Evolutionary conservation across 2,113 vertebrate species (phyloP).

Genomic region (Hiodon alosoides): DNA sequence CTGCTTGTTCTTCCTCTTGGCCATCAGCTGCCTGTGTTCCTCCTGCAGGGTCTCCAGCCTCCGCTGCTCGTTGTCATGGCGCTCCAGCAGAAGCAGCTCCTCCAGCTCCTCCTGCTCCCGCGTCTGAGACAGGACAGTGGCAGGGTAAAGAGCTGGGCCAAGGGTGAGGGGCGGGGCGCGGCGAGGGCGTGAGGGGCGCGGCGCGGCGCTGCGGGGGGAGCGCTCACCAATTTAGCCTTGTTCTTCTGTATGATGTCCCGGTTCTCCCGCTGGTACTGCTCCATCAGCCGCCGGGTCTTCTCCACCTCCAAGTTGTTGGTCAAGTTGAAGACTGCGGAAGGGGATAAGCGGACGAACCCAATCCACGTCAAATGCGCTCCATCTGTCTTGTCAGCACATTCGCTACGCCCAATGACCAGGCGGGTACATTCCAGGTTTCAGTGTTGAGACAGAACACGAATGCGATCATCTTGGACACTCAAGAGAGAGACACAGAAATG

Average conservation of each 20-base stretch:
- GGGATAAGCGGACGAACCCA: constrained; percentile 23
- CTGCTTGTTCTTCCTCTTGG: constrained; percentile 92
- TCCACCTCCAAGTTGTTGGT: constrained; percentile 94
- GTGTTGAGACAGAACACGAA: too few species aligned
- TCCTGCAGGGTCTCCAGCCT: constrained; percentile 81
- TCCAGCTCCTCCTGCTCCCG: constrained; percentile 94
- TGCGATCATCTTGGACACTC: too few species aligned
- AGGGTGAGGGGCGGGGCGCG: background rate
- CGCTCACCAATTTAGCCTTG: constrained; percentile 85
- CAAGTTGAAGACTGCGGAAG: constrained; percentile 80
- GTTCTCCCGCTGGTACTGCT: constrained; percentile 92
- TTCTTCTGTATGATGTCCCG: constrained; percentile 93
- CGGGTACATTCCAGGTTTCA: too few species aligned
- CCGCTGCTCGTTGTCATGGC: constrained; percentile 78
- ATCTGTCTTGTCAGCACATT: background rate
- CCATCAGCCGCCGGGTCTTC: constrained; percentile 88
- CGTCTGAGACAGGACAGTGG: constrained; percentile 59
- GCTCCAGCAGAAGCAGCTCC: constrained; percentile 83
- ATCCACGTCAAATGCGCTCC: background rate
- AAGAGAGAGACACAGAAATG: too few species aligned
- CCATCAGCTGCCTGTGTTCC: constrained; percentile 82
- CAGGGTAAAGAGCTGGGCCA: background rate
- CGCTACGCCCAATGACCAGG: too few species aligned
- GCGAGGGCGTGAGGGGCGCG: too few species aligned
- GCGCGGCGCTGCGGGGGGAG: constrained; percentile 37